A percentile compares a stretch with the other conserved stretches of the same genome.
Evolutionary conservation across 2,797 vertebrate species (phyloP).

Genomic region (Cottoperca gobio): DNA sequence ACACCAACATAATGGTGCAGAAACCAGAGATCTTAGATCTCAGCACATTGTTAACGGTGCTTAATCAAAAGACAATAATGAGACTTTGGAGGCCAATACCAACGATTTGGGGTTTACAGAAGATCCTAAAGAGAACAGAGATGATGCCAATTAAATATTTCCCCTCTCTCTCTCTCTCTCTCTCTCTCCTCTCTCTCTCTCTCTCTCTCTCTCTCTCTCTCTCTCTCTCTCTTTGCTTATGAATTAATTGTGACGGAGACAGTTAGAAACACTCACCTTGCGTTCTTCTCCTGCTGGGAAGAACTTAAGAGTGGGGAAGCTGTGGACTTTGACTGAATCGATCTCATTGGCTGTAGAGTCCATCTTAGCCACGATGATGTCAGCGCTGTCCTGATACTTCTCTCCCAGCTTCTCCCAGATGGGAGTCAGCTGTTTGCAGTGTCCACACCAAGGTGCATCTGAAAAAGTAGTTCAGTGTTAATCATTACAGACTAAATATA

Average conservation of each 20-base stretch:
- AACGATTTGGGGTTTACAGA: not conserved
- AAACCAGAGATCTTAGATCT: constrained; percentile 56
- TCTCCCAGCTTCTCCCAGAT: constrained; percentile 98
- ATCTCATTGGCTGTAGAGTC: constrained; percentile 98
- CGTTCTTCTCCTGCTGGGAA: constrained; percentile 91
- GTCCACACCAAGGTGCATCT: constrained; percentile 99
- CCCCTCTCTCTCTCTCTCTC: not conserved
- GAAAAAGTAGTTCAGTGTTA: not conserved
- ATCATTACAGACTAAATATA: not conserved
- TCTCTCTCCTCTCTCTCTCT: no score
- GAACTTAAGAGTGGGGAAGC: constrained; percentile 97
- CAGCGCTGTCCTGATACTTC: constrained; percentile 88
- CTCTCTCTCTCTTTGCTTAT: no score
- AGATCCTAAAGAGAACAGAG: not conserved
- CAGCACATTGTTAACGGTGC: constrained; percentile 27
- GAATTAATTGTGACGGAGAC: no score
- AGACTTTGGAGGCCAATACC: not conserved
- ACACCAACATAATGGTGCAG: constrained; percentile 24
- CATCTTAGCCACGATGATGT: constrained; percentile 94
- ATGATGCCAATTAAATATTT: not conserved
- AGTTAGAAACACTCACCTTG: constrained; percentile 80
- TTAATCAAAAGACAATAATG: constrained; percentile 48
- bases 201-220: no score
- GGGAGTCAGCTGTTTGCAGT: constrained; percentile 97
- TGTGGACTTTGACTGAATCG: constrained; percentile 95